Conservation (phyloP, 1,140 invertebrate species). For the Caenorhabditis tropicalis region DNA sequence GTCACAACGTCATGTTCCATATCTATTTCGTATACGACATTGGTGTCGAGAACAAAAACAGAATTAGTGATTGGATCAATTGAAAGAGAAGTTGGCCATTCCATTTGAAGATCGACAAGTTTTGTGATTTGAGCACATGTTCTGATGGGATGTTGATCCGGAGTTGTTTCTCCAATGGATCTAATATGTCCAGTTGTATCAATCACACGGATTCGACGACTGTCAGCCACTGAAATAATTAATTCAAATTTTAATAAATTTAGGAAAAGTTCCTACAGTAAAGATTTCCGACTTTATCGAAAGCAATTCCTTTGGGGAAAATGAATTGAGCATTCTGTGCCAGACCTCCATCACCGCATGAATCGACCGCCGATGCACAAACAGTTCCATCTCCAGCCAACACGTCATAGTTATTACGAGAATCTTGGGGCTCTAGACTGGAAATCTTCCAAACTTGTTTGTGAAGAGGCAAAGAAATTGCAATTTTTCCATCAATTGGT, state of each 20-base stretch:
- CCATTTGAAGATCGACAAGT: conserved; percentile 32
- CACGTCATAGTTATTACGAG: conserved; percentile 72
- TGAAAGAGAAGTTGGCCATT: conserved; percentile 56
- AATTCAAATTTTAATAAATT: neutral
- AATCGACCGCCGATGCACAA: conserved; percentile 76
- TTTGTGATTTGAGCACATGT: conserved; percentile 17
- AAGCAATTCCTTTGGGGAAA: conserved; percentile 85
- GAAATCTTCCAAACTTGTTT: conserved; percentile 50
- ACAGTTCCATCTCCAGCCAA: conserved; percentile 90
- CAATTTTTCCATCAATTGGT: conserved; percentile 53
- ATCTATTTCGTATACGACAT: conserved; percentile 52
- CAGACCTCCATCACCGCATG: conserved; percentile 92
- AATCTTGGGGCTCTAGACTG: conserved; percentile 45
- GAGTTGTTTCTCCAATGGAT: conserved; percentile 34
- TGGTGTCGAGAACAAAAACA: conserved; percentile 53
- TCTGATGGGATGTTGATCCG: conserved; percentile 45
- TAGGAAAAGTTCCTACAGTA: conserved; percentile 30
- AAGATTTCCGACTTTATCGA: conserved; percentile 54
- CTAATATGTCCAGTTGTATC: conserved; percentile 46
- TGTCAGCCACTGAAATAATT: conserved; percentile 57
- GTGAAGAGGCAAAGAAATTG: conserved; percentile 56
- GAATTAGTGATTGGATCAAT: conserved; percentile 52
- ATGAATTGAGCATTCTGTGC: conserved; percentile 90
- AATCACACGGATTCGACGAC: conserved; percentile 50
- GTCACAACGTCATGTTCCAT: neutral